Evolutionary conservation across 2,888 invertebrate genomes (phyloP).

Genomic region (Microchrysa polita): DNA sequence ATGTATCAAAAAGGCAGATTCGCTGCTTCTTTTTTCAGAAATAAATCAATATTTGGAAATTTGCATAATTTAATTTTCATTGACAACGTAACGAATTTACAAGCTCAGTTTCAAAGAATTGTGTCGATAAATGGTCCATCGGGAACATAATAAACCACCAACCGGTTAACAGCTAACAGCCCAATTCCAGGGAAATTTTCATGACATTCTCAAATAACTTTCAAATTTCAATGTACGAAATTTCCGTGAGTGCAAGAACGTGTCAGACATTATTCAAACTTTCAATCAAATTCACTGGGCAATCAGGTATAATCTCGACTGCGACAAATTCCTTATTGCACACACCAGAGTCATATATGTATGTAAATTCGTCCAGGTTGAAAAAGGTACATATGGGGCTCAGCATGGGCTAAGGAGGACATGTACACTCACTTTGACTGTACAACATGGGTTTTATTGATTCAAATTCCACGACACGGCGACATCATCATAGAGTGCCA

Average conservation of each 20-base stretch:
- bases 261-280: constrained; percentile 33
- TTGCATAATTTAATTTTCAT: too few species aligned
- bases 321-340: constrained; percentile 41
- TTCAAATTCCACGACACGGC: constrained; percentile 40
- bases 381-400: not conserved
- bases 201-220: not conserved
- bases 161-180: too few species aligned
- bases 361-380: constrained; percentile 32
- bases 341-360: constrained; percentile 30
- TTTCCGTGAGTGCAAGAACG: not conserved
- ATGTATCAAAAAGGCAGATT: too few species aligned
- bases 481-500: constrained; percentile 40
- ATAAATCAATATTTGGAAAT: too few species aligned
- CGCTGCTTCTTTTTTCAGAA: too few species aligned
- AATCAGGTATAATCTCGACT: constrained; percentile 18
- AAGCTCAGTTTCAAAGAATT: too few species aligned
- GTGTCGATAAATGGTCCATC: too few species aligned
- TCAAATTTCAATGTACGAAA: not conserved
- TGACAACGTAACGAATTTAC: too few species aligned
- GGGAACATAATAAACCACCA: too few species aligned
- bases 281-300: constrained; percentile 3
- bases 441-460: constrained; percentile 38
- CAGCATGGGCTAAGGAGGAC: constrained; percentile 14
- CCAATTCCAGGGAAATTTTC: too few species aligned
- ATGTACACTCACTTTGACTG: constrained; percentile 27